These are phyloP conservation scores for Pardalotus punctatus DNA, from an alignment of 2,113 vertebrate species.

Conservation along the genomic window DNA sequence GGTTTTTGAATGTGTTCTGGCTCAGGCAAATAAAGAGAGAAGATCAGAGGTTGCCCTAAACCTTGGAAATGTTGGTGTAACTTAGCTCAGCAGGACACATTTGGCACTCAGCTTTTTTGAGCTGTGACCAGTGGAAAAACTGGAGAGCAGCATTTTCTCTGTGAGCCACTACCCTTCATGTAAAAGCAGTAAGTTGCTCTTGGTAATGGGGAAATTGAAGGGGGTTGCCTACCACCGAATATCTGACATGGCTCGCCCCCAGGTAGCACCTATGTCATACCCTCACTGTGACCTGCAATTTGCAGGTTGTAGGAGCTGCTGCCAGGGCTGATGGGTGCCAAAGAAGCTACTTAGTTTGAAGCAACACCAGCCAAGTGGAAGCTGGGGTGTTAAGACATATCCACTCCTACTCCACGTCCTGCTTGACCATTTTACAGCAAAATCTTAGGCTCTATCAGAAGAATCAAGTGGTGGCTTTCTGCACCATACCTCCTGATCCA, in stretches of 20 bases:
- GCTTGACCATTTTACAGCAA: not conserved
- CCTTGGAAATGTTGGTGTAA: not conserved
- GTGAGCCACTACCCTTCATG: not conserved
- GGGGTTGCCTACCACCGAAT: not conserved
- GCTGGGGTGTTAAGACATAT: not conserved
- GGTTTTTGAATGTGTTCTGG: not conserved
- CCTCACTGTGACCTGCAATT: rapidly evolving
- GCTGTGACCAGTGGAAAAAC: not conserved
- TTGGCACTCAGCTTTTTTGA: not conserved
- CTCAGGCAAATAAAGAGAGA: not conserved
- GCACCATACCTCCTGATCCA: not conserved
- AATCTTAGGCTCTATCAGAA: not conserved
- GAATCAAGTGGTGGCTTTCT: not conserved
- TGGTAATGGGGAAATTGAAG: not conserved
- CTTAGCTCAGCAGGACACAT: not conserved
- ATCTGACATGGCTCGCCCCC: rapidly evolving
- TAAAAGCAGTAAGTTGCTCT: not conserved
- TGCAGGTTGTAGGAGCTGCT: not conserved
- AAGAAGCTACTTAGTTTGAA: not conserved
- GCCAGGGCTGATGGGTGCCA: not conserved
- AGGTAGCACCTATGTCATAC: not conserved
- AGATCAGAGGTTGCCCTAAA: not conserved
- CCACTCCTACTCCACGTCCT: not conserved
- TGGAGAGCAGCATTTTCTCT: not conserved
- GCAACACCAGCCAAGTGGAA: not conserved